phyloP scores from a whole-genome alignment of 2,888 invertebrate genomes.

The Spilosoma lubricipeda region DNA sequence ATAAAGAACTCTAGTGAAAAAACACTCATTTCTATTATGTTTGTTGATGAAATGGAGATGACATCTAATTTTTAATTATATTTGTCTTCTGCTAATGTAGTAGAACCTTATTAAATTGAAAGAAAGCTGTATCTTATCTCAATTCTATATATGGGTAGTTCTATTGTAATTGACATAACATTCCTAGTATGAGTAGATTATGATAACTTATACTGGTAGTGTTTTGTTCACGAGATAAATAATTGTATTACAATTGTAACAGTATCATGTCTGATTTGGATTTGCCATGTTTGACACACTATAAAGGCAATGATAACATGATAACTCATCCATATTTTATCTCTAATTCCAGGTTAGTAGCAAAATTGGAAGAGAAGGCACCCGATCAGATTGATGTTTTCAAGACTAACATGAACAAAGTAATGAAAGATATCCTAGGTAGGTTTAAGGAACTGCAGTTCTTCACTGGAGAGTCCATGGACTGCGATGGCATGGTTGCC shows the following conservation, averaged over 20 bases:
- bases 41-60: conserved; percentile 80
- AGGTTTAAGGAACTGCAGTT: conserved; percentile 97
- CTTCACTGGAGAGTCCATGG: conserved; percentile 97
- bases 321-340: conserved; percentile 12
- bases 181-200: neutral
- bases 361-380: conserved; percentile 91
- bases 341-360: conserved; percentile 89
- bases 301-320: neutral
- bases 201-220: neutral
- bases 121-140: neutral
- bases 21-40: conserved; percentile 77
- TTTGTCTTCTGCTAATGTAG: neutral
- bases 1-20: conserved; percentile 77
- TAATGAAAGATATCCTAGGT: conserved; percentile 95
- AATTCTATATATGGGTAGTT: neutral
- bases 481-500: conserved; percentile 97
- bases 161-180: neutral
- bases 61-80: conserved; percentile 53
- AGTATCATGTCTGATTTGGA: neutral
- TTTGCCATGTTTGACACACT: neutral
- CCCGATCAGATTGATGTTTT: conserved; percentile 96
- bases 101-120: neutral
- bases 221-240: neutral
- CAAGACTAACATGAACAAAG: conserved; percentile 96
- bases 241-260: neutral